These are phyloP conservation scores for Brevimyrus niger DNA, from an alignment of 2,113 vertebrate species.

Conservation along the genomic window DNA sequence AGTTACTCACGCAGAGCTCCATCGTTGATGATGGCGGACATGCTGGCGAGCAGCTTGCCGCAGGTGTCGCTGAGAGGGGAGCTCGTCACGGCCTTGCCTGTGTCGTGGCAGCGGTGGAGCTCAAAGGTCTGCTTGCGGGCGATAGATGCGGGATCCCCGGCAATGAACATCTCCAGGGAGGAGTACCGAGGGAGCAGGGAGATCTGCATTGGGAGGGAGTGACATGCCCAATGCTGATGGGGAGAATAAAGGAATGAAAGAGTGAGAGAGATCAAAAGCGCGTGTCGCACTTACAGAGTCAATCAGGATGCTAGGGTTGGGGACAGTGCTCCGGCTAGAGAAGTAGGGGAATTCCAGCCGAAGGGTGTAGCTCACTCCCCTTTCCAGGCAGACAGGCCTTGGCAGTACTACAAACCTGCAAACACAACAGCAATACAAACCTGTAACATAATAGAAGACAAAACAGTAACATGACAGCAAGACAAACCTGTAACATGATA, in stretches of 20 bases:
- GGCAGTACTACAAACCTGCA: conserved; percentile 69
- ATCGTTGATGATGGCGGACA: conserved; percentile 75
- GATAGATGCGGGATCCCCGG: conserved; percentile 66
- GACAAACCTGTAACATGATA: too few relatives aligned
- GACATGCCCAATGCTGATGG: neutral
- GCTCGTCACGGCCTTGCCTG: conserved; percentile 58
- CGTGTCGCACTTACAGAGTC: conserved; percentile 74
- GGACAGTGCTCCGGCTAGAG: conserved; percentile 51
- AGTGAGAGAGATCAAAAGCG: neutral
- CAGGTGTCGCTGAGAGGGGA: conserved; percentile 68
- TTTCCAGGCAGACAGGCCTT: conserved; percentile 80
- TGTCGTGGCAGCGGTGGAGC: conserved; percentile 77
- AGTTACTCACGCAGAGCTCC: conserved; percentile 79
- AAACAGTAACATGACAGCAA: neutral
- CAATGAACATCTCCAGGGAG: conserved; percentile 85
- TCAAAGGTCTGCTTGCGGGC: conserved; percentile 73
- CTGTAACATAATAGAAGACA: neutral
- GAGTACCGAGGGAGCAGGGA: conserved; percentile 77
- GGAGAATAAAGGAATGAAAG: neutral
- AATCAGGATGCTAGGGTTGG: conserved; percentile 65
- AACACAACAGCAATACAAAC: neutral
- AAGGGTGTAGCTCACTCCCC: conserved; percentile 71
- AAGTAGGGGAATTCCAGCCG: conserved; percentile 75
- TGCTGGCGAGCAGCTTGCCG: conserved; percentile 73
- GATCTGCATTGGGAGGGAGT: conserved; percentile 54